Base-by-base conservation (phyloP, 2,797 vertebrate species). In the Acanthopagrus latus region DNA sequence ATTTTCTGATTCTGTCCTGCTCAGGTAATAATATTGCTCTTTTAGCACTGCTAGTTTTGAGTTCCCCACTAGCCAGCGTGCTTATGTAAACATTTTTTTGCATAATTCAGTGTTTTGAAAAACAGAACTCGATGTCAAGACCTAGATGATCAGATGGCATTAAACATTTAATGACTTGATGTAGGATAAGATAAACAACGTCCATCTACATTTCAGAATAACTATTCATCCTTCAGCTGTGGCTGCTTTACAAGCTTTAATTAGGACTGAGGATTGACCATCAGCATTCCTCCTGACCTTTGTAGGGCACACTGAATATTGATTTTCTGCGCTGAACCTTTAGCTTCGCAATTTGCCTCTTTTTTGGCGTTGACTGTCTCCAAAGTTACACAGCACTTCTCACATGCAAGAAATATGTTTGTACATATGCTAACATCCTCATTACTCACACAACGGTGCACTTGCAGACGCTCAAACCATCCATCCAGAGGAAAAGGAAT, bases 101-200 rank as follows among this genome's bases (percentile, higher is more conserved):
- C 17, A 62, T 71, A 59, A 67, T 81, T 82, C 29, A 68, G 20
- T 18, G 8, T 56, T 3, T 60, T 64, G 38, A 52, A 56, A 72
- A 51, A 46, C 16, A 44, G 48, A 56, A 12, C 27, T 71, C 18
- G 65, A 23, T 74, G 68, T 72, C 48, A 62, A 82, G 75, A 81
- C 20, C 38, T 38, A 47, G 29, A 60, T 33, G 41, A 80, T 78
- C 16, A 64, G 16, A 73, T 65, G 20, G 10, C 25, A 85, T 82
- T 73, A 86, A 84, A 81, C 33, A 73, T 90, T 73, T 64, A 73
- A 71, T 5, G 69, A 38, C 6, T 27, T 18, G 16, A 78, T 76
- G 25, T 64, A 62, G 12, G 14, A 73, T 57, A 51, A 76, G 43
- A 13, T 29, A 7, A 5, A 60, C 54, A 21, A 11, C 33, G n/a